Base-by-base conservation (phyloP, 2,888 invertebrate genomes). In the Macrophya annulata region DNA sequence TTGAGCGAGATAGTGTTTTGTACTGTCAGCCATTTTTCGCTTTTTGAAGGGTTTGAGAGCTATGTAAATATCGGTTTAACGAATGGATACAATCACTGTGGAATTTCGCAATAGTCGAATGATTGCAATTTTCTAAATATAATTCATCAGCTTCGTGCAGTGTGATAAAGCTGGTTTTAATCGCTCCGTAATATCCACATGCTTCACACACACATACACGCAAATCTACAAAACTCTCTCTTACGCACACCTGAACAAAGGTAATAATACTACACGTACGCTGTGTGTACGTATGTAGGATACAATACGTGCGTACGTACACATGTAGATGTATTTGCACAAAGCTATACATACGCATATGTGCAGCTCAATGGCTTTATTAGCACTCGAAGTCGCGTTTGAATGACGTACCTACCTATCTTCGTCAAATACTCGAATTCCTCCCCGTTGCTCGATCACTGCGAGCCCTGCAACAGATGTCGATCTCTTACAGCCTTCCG, bases 321-420 rank as follows among this genome's bases (percentile, higher is more conserved):
- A 45, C 51, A 40, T 25, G 21, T n/a, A 25, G 45, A 45, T 9
- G 68, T 83, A 83, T 71, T 68, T 48, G 68, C 83, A 83, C 51
- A 62, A 37, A 31, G 83, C 48, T n/a, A 81, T 81, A 31, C 81
- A 81, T 43, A 65, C 37, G 45, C 68, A 37, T 83, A 84, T 84
- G 72, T 85, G 85, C 74, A 85, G 68, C 45, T 45, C 77, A 59
- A 76, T 72, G 59, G 72, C 84, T 74, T 85, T 85, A 85, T 85
- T 85, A 65, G 83, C 85, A 84, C 85, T 85, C 85, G 76, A 85
- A 83, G 85, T 71, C 68, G 84, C 84, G 71, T 85, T 85, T 85
- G 85, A 85, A 59, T 84, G 85, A 85, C 85, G 85, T 85, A 37
- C 31, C 15, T 37, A 68, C 37, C 68, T 21, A 45, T 84, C 85